Evolutionary conservation across 1,140 invertebrate genomes (phyloP).

Genomic region (Amyelois transitella): DNA sequence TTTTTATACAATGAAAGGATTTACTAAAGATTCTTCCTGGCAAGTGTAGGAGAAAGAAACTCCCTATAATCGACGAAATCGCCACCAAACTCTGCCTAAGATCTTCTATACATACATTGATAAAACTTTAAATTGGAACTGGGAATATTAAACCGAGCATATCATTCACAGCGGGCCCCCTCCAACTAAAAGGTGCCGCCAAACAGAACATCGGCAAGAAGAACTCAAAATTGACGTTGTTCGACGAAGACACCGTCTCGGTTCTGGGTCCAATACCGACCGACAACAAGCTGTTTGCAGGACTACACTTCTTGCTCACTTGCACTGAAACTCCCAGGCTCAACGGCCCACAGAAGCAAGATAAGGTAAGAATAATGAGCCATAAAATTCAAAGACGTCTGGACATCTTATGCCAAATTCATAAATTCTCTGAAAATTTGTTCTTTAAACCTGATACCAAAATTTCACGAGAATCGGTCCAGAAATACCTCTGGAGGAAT

Average conservation of each 20-base stretch:
- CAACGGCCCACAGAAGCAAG: conserved; percentile 5
- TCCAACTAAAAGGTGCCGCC: conserved; percentile 62
- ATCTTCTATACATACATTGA: too few relatives aligned
- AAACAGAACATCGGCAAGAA: conserved; percentile 68
- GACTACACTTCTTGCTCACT: conserved; percentile 74
- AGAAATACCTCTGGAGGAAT: too few relatives aligned
- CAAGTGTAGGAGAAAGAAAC: too few relatives aligned
- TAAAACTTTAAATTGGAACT: neutral
- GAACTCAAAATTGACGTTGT: conserved; percentile 66
- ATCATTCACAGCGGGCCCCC: conserved; percentile 44
- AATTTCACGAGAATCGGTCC: too few relatives aligned
- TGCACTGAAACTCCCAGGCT: conserved; percentile 62
- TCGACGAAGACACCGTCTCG: conserved; percentile 61
- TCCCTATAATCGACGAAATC: too few relatives aligned
- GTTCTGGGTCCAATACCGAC: conserved; percentile 74
- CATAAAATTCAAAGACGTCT: too few relatives aligned
- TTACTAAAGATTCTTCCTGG: too few relatives aligned
- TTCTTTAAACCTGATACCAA: too few relatives aligned
- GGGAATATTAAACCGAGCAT: neutral
- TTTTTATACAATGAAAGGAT: too few relatives aligned
- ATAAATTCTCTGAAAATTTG: too few relatives aligned
- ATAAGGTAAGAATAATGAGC: neutral
- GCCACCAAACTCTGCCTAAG: too few relatives aligned
- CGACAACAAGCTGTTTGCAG: conserved; percentile 71
- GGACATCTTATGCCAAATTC: too few relatives aligned